A percentile compares a stretch with the other conserved stretches of the same genome.
Evolutionary conservation across 2,888 invertebrate species (phyloP).

Genomic region (Dasypogon diadema): DNA sequence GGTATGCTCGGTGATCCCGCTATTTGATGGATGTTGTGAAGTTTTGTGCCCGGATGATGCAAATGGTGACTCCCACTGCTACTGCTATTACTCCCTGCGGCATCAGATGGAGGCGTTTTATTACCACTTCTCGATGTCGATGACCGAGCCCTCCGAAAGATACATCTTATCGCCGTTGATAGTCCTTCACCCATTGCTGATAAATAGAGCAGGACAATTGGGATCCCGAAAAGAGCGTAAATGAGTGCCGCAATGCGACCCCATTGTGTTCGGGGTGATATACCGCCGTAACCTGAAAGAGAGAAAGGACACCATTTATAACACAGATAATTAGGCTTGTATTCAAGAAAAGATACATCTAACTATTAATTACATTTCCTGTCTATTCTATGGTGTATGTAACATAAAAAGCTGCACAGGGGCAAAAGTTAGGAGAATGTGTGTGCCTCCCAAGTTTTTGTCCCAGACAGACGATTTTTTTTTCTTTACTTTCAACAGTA

Average conservation of each 20-base stretch:
- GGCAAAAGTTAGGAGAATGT: background rate
- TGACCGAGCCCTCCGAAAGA: constrained; percentile 74
- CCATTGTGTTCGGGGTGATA: constrained; percentile 83
- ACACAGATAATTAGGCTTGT: constrained; percentile 35
- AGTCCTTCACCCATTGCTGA: constrained; percentile 88
- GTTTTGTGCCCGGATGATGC: constrained; percentile 50
- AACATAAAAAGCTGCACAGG: background rate
- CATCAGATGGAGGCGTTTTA: constrained; percentile 55
- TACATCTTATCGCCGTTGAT: constrained; percentile 81
- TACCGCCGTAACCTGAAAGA: constrained; percentile 83
- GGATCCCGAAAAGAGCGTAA: constrained; percentile 89
- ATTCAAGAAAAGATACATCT: constrained; percentile 23
- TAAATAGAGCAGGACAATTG: constrained; percentile 87
- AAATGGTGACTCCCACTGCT: constrained; percentile 57
- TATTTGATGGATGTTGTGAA: constrained; percentile 48
- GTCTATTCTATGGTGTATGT: background rate
- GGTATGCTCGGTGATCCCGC: constrained; percentile 77
- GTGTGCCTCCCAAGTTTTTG: no score
- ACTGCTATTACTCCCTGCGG: constrained; percentile 61
- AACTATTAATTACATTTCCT: constrained; percentile 30
- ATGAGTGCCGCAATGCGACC: constrained; percentile 83
- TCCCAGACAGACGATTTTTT: background rate
- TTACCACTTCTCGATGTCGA: constrained; percentile 52
- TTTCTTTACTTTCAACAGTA: constrained; percentile 1
- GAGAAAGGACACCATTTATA: constrained; percentile 49